phyloP scores from a whole-genome alignment of 2,888 invertebrate species.

The Himalopsyche japonica region DNA sequence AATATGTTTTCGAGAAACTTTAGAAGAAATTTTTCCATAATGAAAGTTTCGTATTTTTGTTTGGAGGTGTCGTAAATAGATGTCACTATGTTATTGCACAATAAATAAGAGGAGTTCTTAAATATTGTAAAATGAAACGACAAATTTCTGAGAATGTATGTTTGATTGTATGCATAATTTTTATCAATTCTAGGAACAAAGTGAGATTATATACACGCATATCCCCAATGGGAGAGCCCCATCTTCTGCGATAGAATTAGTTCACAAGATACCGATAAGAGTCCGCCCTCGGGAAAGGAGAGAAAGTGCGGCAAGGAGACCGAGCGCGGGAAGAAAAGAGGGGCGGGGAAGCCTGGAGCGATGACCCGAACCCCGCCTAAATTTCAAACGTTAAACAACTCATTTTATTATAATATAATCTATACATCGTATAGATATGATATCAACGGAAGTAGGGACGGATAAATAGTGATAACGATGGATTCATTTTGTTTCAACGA shows the following conservation, averaged over 20 bases:
- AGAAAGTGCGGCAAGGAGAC: not conserved
- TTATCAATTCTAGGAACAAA: not conserved
- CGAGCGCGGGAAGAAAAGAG: not conserved
- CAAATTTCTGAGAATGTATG: too few species aligned
- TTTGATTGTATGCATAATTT: not conserved
- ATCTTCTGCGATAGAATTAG: not conserved
- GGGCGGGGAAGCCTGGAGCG: not conserved
- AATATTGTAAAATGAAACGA: too few species aligned
- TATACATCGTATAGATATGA: not conserved
- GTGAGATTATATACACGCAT: not conserved
- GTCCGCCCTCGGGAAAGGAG: not conserved
- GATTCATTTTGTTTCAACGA: too few species aligned
- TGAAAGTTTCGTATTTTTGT: too few species aligned
- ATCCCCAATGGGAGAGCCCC: not conserved
- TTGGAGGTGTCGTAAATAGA: too few species aligned
- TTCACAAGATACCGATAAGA: not conserved
- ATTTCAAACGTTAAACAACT: not conserved
- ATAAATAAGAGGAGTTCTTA: too few species aligned
- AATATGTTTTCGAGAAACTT: too few species aligned
- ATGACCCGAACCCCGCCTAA: not conserved
- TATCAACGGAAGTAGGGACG: not conserved
- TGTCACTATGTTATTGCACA: too few species aligned
- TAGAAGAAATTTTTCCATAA: too few species aligned
- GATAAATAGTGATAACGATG: not conserved
- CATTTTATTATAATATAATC: not conserved